Conservation (phyloP, 2,797 vertebrate species). For the Psittacula derbiana region DNA sequence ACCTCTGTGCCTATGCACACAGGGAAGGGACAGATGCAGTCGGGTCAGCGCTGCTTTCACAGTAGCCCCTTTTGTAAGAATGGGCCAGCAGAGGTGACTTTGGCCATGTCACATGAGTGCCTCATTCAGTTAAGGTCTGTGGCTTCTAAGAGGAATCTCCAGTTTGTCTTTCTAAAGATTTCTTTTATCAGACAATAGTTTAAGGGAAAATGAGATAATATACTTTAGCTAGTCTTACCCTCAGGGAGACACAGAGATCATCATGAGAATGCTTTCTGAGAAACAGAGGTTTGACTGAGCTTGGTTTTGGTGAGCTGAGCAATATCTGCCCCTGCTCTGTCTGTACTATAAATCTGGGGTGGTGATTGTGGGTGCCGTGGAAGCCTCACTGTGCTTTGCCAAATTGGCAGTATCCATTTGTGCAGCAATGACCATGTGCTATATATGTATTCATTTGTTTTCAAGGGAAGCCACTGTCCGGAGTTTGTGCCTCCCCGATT, state of each 20-base stretch:
- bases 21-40: not conserved
- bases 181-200: not conserved
- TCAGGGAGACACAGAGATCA: not conserved
- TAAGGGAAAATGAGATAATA: not conserved
- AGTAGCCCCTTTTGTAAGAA: not conserved
- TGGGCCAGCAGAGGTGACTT: not conserved
- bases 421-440: accelerated
- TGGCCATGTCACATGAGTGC: not conserved
- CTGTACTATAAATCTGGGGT: accelerated
- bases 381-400: not conserved
- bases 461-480: conserved; percentile 56
- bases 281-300: not conserved
- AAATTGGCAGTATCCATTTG: not conserved
- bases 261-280: not conserved
- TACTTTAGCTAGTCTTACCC: too few relatives aligned
- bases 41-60: not conserved
- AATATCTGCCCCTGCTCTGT: accelerated
- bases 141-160: not conserved
- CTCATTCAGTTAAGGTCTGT: not conserved
- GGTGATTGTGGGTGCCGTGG: not conserved
- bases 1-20: accelerated
- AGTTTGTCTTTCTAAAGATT: not conserved
- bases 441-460: not conserved
- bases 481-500: conserved; percentile 65
- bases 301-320: not conserved